Evolutionary conservation across 2,888 invertebrate species (phyloP).

Genomic region (Dicycla oo): DNA sequence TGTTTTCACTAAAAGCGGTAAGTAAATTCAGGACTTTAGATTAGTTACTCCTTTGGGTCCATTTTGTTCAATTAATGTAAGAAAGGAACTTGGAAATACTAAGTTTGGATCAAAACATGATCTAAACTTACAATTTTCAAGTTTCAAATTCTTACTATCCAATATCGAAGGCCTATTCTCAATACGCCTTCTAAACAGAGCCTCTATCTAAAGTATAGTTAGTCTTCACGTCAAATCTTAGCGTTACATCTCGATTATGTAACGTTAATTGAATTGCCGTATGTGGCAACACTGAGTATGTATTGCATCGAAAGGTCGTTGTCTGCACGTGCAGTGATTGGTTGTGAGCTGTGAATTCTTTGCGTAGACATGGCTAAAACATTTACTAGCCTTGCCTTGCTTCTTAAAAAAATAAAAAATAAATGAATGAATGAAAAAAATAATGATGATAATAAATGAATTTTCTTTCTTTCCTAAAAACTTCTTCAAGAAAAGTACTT

Average conservation of each 20-base stretch:
- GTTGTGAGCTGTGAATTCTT: conserved; percentile 15
- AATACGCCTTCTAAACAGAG: not conserved
- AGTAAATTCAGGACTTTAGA: not conserved
- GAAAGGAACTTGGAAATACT: not conserved
- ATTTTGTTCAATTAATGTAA: not conserved
- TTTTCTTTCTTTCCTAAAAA: conserved; percentile 12
- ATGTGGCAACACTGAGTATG: conserved; percentile 41
- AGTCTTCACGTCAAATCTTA: conserved; percentile 46
- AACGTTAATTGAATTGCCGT: conserved; percentile 54
- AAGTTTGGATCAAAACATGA: not conserved
- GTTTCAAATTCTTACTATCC: not conserved
- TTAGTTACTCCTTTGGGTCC: not conserved
- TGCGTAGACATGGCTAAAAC: not conserved
- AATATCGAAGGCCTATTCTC: conserved; percentile 1
- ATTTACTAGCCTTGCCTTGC: not conserved
- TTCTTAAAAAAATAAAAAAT: no score
- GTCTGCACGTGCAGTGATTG: conserved; percentile 55
- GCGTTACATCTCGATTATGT: conserved; percentile 56
- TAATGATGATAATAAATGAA: no score
- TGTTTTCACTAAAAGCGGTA: not conserved
- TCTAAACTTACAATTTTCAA: not conserved
- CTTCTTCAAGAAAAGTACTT: not conserved
- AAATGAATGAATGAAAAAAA: no score
- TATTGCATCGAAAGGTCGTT: conserved; percentile 52
- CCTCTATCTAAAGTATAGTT: not conserved